Percentiles rank a stretch among this genome's conserved stretches.
phyloP scores from a whole-genome alignment of 2,113 vertebrate genomes.

The Phyllostomus discolor region DNA sequence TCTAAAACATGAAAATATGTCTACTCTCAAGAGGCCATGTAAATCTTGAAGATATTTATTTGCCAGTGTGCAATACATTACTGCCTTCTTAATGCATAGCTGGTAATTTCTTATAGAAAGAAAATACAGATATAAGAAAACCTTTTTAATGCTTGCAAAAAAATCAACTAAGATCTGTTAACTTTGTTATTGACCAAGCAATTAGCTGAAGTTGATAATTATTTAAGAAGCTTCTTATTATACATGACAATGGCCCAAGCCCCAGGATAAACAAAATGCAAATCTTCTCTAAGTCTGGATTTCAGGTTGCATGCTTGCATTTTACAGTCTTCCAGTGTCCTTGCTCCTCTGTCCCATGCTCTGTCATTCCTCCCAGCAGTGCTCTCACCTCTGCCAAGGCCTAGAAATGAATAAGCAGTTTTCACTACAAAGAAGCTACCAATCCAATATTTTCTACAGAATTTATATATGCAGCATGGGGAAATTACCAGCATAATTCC shows the following conservation, averaged over 20 bases:
- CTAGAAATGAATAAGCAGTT: constrained; percentile 56
- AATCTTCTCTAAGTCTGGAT: constrained; percentile 13
- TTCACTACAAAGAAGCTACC: constrained; percentile 65
- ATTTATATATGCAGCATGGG: constrained; percentile 60
- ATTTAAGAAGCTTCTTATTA: constrained; percentile 65
- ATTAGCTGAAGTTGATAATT: constrained; percentile 69
- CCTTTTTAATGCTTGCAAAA: constrained; percentile 64
- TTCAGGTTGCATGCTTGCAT: constrained; percentile 42
- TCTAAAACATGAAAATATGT: constrained; percentile 66
- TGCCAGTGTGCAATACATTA: constrained; percentile 40
- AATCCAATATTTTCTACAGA: constrained; percentile 67
- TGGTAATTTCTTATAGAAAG: constrained; percentile 37
- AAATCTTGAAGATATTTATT: constrained; percentile 65
- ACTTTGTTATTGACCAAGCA: constrained; percentile 56
- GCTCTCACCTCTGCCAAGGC: constrained; percentile 45
- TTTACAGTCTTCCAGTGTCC: constrained; percentile 14
- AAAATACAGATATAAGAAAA: constrained; percentile 61
- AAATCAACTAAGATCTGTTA: constrained; percentile 55
- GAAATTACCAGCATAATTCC: constrained; percentile 65
- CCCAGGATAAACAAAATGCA: background rate
- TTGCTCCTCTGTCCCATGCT: constrained; percentile 38
- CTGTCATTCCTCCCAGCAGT: constrained; percentile 52
- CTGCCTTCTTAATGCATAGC: constrained; percentile 33
- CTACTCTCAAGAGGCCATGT: constrained; percentile 44
- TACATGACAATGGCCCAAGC: constrained; percentile 53